phyloP scores from a whole-genome alignment of 2,113 vertebrate genomes.

The Kobus ellipsiprymnus region DNA sequence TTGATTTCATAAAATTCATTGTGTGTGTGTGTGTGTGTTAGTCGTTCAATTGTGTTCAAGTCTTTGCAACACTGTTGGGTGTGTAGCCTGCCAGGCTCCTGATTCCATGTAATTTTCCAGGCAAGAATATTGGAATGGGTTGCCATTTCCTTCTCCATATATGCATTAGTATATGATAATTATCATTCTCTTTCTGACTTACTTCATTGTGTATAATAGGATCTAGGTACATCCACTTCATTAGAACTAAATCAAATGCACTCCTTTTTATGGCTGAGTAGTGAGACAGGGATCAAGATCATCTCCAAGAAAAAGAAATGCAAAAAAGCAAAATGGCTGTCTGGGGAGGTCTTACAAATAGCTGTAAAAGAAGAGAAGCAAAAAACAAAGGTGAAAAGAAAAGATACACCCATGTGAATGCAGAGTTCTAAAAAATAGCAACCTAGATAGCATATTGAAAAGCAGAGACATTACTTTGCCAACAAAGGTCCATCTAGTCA shows the following conservation, averaged over 20 bases:
- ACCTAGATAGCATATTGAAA: background rate
- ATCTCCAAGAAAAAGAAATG: background rate
- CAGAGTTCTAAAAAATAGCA: background rate
- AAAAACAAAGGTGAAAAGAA: background rate
- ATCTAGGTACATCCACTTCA: background rate
- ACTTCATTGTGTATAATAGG: background rate
- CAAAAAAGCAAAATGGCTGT: background rate
- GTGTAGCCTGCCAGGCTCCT: background rate
- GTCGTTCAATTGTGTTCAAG: accelerated
- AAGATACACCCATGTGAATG: background rate
- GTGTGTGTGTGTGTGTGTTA: background rate
- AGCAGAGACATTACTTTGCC: background rate
- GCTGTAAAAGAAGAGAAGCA: accelerated
- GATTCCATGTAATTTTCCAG: background rate
- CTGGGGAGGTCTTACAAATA: background rate
- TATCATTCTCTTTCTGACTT: background rate
- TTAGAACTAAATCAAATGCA: background rate
- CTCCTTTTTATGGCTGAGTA: background rate
- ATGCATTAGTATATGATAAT: background rate
- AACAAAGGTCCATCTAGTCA: background rate
- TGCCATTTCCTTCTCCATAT: background rate
- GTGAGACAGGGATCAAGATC: background rate
- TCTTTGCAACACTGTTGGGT: background rate
- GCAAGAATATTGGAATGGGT: background rate
- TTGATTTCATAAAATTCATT: background rate